Evolutionary conservation across 2,888 invertebrate species (phyloP), one percentile per base, ranked within the genome.

Genomic region (Sinotaia quadrata): DNA sequence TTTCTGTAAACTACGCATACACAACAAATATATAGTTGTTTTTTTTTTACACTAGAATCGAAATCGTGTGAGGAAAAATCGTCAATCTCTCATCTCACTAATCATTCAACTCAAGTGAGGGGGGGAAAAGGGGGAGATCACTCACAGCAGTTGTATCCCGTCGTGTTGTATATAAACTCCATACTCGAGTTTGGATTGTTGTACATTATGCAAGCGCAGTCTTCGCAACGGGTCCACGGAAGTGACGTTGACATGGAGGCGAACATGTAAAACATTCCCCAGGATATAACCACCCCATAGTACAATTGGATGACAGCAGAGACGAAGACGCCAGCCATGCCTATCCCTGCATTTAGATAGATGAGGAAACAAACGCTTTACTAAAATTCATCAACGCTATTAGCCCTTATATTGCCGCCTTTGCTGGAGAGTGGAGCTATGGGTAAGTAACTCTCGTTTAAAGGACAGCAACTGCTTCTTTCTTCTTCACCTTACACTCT

Each of bases 251-350:
- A 68, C 58, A 79, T 51, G 18, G 75, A 76, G 31, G 79, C 73
- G 27, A 76, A 68, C 34, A 78, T 66, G 69, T 69, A 79, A 41
- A 68, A 71, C n/a, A 77, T 37, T 21, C 70, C 68, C 60, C 75
- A 77, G 34, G 75, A 65, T 31, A 79, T 72, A 36, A 79, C 70
- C 10, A 77, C 69, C 52, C 72, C 69, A 66, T 78, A 79, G 62
- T 78, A 78, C 27, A 78, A 65, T 31, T 61, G 41, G 41, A 77
- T 67, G 27, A 77, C 62, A n/a, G 56, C 49, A 0, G 75, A 75
- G 21, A 74, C 65, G 15, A 72, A 21, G 21, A 73, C 68, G 18
- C 61, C 57, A 8, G 71, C 72, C 15, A 74, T 71, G 0, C 78
- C 79, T 27, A 78, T 47, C 29, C 79, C 79, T 78, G 66, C 34